Evolutionary conservation across 2,113 vertebrate genomes (phyloP).

Genomic region (Neomonachus schauinslandi): DNA sequence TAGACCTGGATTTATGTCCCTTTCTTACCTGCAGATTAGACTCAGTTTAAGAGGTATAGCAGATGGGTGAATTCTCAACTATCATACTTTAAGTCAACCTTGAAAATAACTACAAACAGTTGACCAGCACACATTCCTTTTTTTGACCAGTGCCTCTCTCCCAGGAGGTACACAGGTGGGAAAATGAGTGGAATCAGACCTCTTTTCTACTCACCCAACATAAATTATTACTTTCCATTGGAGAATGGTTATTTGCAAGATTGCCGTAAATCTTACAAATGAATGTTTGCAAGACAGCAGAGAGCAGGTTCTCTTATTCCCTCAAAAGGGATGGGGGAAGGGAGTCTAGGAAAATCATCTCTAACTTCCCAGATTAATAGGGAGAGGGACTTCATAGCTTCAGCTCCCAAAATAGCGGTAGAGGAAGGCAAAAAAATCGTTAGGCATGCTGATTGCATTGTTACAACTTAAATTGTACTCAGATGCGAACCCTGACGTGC

Average conservation of each 20-base stretch:
- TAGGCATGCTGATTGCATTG: constrained; percentile 86
- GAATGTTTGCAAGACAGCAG: constrained; percentile 77
- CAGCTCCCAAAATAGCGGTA: constrained; percentile 81
- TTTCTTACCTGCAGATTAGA: constrained; percentile 59
- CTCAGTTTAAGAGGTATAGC: constrained; percentile 57
- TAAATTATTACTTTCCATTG: constrained; percentile 72
- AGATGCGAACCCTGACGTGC: constrained; percentile 86
- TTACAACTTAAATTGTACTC: constrained; percentile 88
- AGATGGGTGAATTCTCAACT: constrained; percentile 60
- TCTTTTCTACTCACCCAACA: constrained; percentile 61
- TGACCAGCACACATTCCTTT: constrained; percentile 55
- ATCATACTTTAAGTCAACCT: constrained; percentile 63
- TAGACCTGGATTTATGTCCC: constrained; percentile 43
- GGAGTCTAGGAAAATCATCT: constrained; percentile 47
- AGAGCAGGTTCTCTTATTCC: constrained; percentile 65
- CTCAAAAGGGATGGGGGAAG: constrained; percentile 62
- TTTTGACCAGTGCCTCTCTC: constrained; percentile 53
- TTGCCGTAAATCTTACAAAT: constrained; percentile 76
- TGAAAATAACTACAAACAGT: constrained; percentile 68
- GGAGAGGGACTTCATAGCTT: constrained; percentile 65
- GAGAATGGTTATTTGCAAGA: constrained; percentile 66
- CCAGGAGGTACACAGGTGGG: constrained; percentile 70
- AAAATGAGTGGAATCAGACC: constrained; percentile 70
- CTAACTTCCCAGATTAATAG: constrained; percentile 76
- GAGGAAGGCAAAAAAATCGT: constrained; percentile 81